Conservation (phyloP, 2,888 invertebrate species). For the Chloromyia formosa region DNA sequence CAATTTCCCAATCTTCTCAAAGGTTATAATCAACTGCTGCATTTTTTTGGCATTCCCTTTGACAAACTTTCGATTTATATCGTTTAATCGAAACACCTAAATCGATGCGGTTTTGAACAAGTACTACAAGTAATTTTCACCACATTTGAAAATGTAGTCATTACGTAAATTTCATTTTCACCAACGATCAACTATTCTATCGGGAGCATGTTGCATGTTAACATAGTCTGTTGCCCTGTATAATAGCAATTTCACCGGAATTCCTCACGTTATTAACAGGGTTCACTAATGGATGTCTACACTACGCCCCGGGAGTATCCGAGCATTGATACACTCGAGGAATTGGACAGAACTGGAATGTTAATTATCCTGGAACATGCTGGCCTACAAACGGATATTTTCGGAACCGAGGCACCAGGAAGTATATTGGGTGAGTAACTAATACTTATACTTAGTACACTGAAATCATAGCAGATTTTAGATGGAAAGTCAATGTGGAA, state of each 20-base stretch:
- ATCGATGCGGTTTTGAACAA: no score
- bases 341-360: conserved; percentile 46
- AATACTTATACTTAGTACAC: no score
- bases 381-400: conserved; percentile 49
- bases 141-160: no score
- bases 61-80: no score
- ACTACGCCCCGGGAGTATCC: conserved; percentile 49
- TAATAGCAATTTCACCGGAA: conserved; percentile 20
- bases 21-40: no score
- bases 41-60: no score
- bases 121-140: no score
- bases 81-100: no score
- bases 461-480: no score
- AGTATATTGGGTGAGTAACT: conserved; percentile 43
- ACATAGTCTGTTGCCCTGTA: no score
- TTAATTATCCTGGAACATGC: conserved; percentile 47
- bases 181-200: neutral
- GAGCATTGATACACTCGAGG: conserved; percentile 49
- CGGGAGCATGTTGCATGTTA: conserved; percentile 7
- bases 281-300: conserved; percentile 50
- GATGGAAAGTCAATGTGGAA: no score
- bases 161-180: conserved; percentile 25
- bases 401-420: conserved; percentile 46
- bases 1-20: no score
- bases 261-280: conserved; percentile 45